Percentiles rank a stretch among this genome's conserved stretches.
phyloP scores from a whole-genome alignment of 2,113 vertebrate genomes.

The Ivindomyrus marchei region DNA sequence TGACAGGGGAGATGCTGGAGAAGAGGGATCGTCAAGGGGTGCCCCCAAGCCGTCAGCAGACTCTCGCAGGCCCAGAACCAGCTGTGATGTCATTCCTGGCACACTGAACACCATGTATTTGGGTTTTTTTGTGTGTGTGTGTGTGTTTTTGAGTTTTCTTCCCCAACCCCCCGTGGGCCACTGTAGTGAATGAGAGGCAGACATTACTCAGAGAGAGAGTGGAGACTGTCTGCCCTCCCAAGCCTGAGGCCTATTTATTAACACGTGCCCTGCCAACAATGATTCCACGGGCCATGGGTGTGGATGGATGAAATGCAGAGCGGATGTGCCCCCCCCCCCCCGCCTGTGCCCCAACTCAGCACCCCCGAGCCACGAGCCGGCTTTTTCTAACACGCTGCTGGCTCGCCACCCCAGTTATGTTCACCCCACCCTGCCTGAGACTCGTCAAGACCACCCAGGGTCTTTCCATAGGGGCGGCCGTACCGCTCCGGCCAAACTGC shows the following conservation, averaged over 20 bases:
- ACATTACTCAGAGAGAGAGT: slow-evolving; percentile 76
- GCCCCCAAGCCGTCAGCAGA: slow-evolving; percentile 34
- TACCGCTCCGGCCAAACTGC: slow-evolving; percentile 48
- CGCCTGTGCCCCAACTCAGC: background rate
- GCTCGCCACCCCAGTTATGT: background rate
- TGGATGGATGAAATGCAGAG: slow-evolving; percentile 38
- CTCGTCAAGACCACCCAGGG: background rate
- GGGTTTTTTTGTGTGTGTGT: slow-evolving; percentile 46
- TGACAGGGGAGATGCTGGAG: background rate
- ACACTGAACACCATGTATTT: slow-evolving; percentile 53
- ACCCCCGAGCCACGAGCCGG: slow-evolving; percentile 19
- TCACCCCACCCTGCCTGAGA: background rate
- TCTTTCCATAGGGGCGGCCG: slow-evolving; percentile 6
- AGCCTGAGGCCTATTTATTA: slow-evolving; percentile 65
- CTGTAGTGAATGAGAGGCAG: slow-evolving; percentile 66
- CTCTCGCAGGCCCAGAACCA: slow-evolving; percentile 48
- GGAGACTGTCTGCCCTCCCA: slow-evolving; percentile 69
- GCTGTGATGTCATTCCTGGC: slow-evolving; percentile 71
- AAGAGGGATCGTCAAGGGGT: slow-evolving; percentile 42
- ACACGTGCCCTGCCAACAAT: slow-evolving; percentile 50
- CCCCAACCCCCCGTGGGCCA: slow-evolving; percentile 40
- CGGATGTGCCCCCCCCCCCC: slow-evolving; percentile 29
- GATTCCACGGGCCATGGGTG: slow-evolving; percentile 30
- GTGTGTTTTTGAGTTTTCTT: background rate
- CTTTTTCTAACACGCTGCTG: slow-evolving; percentile 23